phyloP scores from a whole-genome alignment of 2,113 vertebrate species.

The Lamprologus callipterus region DNA sequence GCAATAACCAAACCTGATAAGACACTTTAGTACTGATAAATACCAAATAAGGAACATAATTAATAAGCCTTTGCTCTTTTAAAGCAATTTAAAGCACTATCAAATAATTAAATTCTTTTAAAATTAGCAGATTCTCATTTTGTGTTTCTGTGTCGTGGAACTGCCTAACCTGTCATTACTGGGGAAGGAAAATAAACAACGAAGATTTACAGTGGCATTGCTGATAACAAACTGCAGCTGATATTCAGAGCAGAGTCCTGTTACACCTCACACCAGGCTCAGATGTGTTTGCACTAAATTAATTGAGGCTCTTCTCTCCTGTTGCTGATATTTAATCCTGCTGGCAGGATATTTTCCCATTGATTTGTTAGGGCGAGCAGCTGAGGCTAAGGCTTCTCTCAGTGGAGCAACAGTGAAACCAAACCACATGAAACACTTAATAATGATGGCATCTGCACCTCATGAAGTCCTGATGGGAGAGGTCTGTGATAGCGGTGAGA shows the following conservation, averaged over 20 bases:
- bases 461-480: background rate
- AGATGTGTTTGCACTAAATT: constrained; percentile 69
- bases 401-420: constrained; percentile 47
- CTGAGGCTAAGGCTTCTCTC: constrained; percentile 27
- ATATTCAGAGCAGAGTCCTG: constrained; percentile 20
- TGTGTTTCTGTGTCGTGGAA: background rate
- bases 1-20: background rate
- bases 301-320: constrained; percentile 62
- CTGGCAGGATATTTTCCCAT: constrained; percentile 45
- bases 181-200: background rate
- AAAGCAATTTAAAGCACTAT: background rate
- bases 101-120: background rate
- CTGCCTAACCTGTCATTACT: background rate
- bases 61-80: background rate
- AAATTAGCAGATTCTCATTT: background rate
- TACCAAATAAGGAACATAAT: background rate
- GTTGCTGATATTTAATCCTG: constrained; percentile 62
- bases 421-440: constrained; percentile 64
- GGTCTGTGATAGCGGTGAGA: background rate
- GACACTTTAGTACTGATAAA: background rate
- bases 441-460: constrained; percentile 20
- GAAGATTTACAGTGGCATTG: background rate
- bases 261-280: constrained; percentile 49
- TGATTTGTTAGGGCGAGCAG: constrained; percentile 62
- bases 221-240: constrained; percentile 18